phyloP scores from a whole-genome alignment of 1,140 invertebrate species.

The Heliconius congener region DNA sequence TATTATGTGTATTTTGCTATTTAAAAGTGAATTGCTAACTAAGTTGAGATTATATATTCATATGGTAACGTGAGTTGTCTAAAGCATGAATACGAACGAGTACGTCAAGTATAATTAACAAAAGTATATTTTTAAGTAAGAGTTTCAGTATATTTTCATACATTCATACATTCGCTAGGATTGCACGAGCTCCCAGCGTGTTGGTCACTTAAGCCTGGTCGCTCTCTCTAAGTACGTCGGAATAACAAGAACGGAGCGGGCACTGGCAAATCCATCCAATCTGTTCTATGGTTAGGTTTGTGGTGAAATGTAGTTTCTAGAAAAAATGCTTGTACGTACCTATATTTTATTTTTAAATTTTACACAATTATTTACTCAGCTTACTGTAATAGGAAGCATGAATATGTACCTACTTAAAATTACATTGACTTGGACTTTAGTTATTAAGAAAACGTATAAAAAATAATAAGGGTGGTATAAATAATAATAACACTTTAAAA shows the following conservation, averaged over 20 bases:
- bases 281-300: not conserved
- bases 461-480: too few relatives aligned
- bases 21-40: not conserved
- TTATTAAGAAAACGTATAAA: too few relatives aligned
- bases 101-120: not conserved
- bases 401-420: too few relatives aligned
- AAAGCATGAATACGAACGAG: not conserved
- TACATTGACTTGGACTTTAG: too few relatives aligned
- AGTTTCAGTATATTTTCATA: not conserved
- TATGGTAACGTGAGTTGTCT: not conserved
- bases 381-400: too few relatives aligned
- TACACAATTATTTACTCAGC: too few relatives aligned
- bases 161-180: not conserved
- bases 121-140: not conserved
- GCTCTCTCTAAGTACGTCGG: not conserved
- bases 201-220: conserved; percentile 2
- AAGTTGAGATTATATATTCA: not conserved
- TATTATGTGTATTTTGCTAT: not conserved
- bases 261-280: conserved; percentile 7
- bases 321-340: not conserved
- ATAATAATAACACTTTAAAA: too few relatives aligned
- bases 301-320: not conserved
- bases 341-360: too few relatives aligned
- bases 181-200: not conserved
- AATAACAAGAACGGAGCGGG: not conserved